Evolutionary conservation across 2,888 invertebrate species (phyloP).

Genomic region (Asteroscopus sphinx): DNA sequence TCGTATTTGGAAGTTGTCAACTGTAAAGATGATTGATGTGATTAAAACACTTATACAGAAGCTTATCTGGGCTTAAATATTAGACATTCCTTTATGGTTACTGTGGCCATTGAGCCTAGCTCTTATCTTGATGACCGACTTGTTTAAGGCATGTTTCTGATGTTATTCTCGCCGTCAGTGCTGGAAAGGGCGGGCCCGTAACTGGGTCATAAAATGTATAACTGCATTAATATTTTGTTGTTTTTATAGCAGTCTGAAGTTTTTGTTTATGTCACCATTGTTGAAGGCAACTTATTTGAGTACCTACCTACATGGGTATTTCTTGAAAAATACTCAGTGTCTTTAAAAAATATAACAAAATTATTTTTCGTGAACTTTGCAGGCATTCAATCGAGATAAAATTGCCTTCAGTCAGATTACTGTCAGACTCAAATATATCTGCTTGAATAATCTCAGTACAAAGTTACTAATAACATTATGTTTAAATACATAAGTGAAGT

Average conservation of each 20-base stretch:
- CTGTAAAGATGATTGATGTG: conserved; percentile 48
- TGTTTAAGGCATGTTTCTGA: conserved; percentile 47
- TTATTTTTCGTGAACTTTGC: neutral
- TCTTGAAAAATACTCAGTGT: too few relatives aligned
- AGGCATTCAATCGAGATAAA: too few relatives aligned
- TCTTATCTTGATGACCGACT: conserved; percentile 60
- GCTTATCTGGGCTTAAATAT: conserved; percentile 47
- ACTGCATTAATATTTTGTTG: conserved; percentile 34
- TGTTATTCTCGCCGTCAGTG: conserved; percentile 42
- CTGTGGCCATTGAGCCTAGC: conserved; percentile 49
- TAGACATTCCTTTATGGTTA: conserved; percentile 53
- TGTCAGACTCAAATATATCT: neutral
- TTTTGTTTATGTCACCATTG: conserved; percentile 36
- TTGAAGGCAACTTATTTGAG: conserved; percentile 30
- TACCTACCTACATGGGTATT: too few relatives aligned
- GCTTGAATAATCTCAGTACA: neutral
- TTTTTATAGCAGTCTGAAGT: conserved; percentile 35
- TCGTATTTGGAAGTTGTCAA: conserved; percentile 40
- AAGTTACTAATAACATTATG: conserved; percentile 9
- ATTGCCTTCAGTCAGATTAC: neutral
- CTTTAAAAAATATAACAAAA: neutral
- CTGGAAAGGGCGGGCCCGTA: conserved; percentile 48
- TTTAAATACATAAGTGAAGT: conserved; percentile 40
- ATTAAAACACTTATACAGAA: conserved; percentile 40
- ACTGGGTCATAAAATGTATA: conserved; percentile 54